Base-by-base conservation (phyloP, 2,113 vertebrate species). In the Etia nguti region DNA sequence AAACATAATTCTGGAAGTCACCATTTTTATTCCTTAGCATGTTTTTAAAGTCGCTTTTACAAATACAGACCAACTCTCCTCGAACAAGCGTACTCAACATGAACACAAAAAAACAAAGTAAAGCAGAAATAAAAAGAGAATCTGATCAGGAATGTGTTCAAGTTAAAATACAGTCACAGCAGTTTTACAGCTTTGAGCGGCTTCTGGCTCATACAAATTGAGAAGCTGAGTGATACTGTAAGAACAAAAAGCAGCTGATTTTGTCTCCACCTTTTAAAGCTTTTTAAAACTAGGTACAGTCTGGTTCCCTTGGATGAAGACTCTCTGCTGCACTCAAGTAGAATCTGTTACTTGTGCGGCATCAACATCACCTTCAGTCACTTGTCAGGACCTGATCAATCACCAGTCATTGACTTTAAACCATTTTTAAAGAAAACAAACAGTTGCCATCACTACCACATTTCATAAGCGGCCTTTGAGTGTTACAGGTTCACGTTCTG, bases 11-110 rank as follows among this genome's bases (percentile, higher is more conserved):
- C 54, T 56, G 54, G 6, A 56, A 24, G 54, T 56, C 54, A 56
- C 54, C 10, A 7, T 56, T 56, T 56, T 11, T 24, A 56, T 56
- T 56, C 11, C 22, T 56, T 24, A 13, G 6, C 24, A 2, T 56
- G 11, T 56, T 13, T 56, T 26, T 56, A 56, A 56, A 24, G 11
- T 24, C 1, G 26, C 11, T 1, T 56, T 56, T 13, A 24, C 22
- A 0, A 4, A 12, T 56, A 56, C 55, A 56, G 55, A 13, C 54
- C 0, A 56, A 24, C 55, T 56, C 11, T 56, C 54, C 22, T 13
- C 55, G 26, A 56, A 56, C 55, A 56, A 26, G 55, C 0, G 7
- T 26, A 56, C 7, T 13, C 55, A 56, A 56, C 55, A 56, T 2
- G 8, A 36, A 36, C 36, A 36, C 34, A 2, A 29, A 31, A 6